These are phyloP conservation scores for Blera fallax DNA, from an alignment of 2,888 invertebrate genomes.

Conservation along the genomic window DNA sequence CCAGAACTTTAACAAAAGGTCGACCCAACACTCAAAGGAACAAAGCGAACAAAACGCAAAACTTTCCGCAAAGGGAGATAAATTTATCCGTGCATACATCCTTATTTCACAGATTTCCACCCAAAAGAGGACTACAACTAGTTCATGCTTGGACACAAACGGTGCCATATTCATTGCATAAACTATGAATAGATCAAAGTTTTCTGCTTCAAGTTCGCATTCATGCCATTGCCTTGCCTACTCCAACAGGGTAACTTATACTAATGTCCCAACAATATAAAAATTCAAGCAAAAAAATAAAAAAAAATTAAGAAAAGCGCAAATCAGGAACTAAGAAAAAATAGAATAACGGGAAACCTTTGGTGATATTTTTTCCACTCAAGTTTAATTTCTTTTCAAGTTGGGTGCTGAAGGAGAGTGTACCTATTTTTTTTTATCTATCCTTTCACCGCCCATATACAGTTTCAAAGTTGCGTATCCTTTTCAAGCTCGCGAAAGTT, in stretches of 20 bases:
- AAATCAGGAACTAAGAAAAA: constrained; percentile 21
- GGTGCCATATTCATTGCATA: constrained; percentile 61
- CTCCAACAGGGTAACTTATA: constrained; percentile 18
- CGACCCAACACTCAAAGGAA: constrained; percentile 52
- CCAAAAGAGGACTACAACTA: constrained; percentile 16
- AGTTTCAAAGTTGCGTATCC: constrained; percentile 13
- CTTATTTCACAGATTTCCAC: constrained; percentile 37
- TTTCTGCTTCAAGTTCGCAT: constrained; percentile 38
- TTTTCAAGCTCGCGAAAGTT: constrained; percentile 8
- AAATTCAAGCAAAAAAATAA: background rate
- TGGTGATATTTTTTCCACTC: background rate
- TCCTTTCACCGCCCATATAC: background rate
- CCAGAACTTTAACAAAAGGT: constrained; percentile 65
- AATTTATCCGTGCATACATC: constrained; percentile 62
- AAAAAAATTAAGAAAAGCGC: background rate
- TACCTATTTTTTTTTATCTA: background rate
- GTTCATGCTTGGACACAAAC: constrained; percentile 26
- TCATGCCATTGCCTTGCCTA: constrained; percentile 13
- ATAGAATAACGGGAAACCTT: constrained; percentile 1
- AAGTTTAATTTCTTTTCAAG: constrained; percentile 1
- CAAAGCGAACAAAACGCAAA: constrained; percentile 55
- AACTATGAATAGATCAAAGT: constrained; percentile 59
- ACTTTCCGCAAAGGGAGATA: constrained; percentile 62
- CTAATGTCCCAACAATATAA: background rate
- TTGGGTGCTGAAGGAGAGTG: background rate